Evolutionary conservation across 2,113 vertebrate genomes (phyloP).

Genomic region (Machaerirhynchus nigripectus): DNA sequence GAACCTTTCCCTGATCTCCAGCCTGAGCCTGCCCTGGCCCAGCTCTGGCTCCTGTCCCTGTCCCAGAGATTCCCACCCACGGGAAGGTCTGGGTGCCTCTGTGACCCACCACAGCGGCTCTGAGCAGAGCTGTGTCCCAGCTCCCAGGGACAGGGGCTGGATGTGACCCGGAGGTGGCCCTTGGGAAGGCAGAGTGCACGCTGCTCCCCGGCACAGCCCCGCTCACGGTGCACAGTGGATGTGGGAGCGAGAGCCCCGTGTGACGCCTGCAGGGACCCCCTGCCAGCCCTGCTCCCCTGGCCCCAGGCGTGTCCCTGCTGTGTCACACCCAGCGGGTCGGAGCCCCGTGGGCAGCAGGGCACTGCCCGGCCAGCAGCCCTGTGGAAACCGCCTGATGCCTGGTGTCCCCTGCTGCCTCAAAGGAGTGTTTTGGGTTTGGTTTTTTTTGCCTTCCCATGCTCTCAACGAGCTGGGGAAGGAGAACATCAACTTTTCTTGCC

Average conservation of each 20-base stretch:
- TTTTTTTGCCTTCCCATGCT: background rate
- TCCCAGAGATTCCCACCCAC: background rate
- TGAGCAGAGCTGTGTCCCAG: background rate
- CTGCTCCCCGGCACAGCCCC: fast-evolving
- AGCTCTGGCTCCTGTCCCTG: background rate
- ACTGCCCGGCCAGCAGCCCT: background rate
- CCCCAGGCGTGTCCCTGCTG: fast-evolving
- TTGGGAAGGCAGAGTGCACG: fast-evolving
- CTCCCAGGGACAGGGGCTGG: fast-evolving
- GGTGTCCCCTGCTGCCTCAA: background rate
- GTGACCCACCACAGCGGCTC: fast-evolving
- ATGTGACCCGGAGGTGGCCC: background rate
- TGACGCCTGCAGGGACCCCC: background rate
- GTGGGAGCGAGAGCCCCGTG: fast-evolving
- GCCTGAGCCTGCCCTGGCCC: background rate
- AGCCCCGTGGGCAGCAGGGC: background rate
- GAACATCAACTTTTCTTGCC: background rate
- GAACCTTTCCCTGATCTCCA: background rate
- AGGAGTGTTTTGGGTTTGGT: background rate
- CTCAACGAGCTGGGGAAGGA: background rate
- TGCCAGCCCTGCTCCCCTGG: background rate
- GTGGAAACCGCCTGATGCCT: background rate
- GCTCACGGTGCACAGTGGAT: fast-evolving
- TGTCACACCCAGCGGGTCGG: fast-evolving
- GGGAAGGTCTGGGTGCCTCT: background rate